A percentile compares a stretch with the other conserved stretches of the same genome.
phyloP scores from a whole-genome alignment of 2,888 invertebrate species.

The Nineta flava region DNA sequence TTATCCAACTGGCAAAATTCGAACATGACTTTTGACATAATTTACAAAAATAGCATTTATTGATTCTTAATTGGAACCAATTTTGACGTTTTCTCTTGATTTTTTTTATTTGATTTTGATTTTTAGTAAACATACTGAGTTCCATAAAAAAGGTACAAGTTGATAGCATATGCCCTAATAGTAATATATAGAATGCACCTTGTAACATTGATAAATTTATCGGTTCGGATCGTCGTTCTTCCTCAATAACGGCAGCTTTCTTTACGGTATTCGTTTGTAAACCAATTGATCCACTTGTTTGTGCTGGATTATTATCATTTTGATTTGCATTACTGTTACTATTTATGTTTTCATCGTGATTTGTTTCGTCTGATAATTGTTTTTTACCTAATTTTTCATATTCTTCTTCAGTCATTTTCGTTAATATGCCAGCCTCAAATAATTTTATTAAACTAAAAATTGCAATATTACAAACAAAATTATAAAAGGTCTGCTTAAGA shows the following conservation, averaged over 20 bases:
- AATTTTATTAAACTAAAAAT: constrained; percentile 48
- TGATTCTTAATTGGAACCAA: too few relatives aligned
- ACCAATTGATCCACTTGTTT: constrained; percentile 8
- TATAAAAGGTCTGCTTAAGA: not conserved
- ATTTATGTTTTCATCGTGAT: constrained; percentile 20
- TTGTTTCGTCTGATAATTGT: constrained; percentile 25
- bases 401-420: constrained; percentile 61
- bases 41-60: too few relatives aligned
- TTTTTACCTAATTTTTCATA: constrained; percentile 51
- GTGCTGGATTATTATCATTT: constrained; percentile 6
- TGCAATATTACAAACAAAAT: too few relatives aligned
- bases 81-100: not conserved
- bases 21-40: not conserved
- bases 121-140: not conserved
- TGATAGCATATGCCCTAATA: constrained; percentile 44
- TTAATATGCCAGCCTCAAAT: constrained; percentile 60
- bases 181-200: constrained; percentile 54
- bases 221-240: constrained; percentile 35
- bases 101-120: not conserved
- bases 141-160: not conserved
- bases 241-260: constrained; percentile 19
- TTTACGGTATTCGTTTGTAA: constrained; percentile 13
- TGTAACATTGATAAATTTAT: constrained; percentile 54
- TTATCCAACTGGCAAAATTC: constrained; percentile 6
- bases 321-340: constrained; percentile 5